Conservation (phyloP, 2,888 invertebrate genomes). For the Belgica antarctica region DNA sequence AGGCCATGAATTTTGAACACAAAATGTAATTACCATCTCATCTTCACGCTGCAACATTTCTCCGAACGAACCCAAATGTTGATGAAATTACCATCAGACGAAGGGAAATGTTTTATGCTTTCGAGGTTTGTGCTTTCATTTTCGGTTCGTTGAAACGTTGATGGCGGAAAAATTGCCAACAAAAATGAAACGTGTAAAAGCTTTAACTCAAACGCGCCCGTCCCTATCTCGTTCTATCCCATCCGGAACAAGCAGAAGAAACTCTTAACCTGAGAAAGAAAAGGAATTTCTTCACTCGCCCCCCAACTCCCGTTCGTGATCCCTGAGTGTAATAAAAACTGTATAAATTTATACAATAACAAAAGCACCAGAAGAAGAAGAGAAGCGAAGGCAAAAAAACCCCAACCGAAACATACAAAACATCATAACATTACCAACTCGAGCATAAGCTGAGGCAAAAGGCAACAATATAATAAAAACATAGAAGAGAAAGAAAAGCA, state of each 20-base stretch:
- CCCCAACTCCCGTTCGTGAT: constrained; percentile 1
- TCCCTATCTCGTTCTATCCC: neutral
- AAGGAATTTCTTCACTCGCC: neutral
- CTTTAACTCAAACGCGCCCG: neutral
- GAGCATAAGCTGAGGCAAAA: constrained; percentile 34
- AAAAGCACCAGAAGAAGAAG: no score
- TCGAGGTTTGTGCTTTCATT: neutral
- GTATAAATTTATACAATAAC: constrained; percentile 39
- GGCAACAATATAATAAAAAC: constrained; percentile 22
- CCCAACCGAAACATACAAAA: constrained; percentile 26
- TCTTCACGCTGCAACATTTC: constrained; percentile 4
- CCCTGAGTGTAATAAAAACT: constrained; percentile 42
- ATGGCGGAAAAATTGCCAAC: constrained; percentile 27
- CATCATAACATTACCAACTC: constrained; percentile 40
- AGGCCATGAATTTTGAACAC: no score
- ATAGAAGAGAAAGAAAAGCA: constrained; percentile 22
- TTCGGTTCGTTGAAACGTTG: constrained; percentile 23
- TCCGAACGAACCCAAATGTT: neutral
- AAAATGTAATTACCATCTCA: neutral
- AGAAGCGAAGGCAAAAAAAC: constrained; percentile 29
- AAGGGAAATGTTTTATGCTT: constrained; percentile 6
- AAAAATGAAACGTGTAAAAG: constrained; percentile 21
- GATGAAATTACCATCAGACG: constrained; percentile 4
- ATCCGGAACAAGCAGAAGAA: constrained; percentile 7
- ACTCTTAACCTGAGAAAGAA: neutral